Evolutionary conservation across 2,888 invertebrate genomes (phyloP), one percentile per base, ranked within the genome.

Genomic region (Catocala sponsa): DNA sequence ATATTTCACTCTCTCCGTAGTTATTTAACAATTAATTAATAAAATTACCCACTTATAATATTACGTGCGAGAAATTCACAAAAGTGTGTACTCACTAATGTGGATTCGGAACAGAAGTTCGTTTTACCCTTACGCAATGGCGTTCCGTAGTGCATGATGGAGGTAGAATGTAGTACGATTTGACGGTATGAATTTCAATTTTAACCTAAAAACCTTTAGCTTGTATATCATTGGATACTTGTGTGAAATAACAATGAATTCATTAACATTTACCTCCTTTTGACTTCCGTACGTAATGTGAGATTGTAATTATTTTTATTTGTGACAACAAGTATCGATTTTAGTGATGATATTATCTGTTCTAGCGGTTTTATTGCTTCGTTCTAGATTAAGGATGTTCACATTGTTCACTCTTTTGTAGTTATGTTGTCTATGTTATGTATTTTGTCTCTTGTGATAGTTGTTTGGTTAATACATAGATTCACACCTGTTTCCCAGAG

Each of bases 11-110:
- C 75, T 75, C 70, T 51, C 68, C 50, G 63, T 64, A 46, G 64
- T 65, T 75, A 76, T 76, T 73, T 65, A 75, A 70, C 76, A 71
- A 70, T 68, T 71, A 75, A 70, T 76, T 71, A 67, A 68, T 67
- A 71, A 76, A 73, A 63, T 71, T 73, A 69, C 70, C 48, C 55
- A 68, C 73, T 67, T 54, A 57, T 65, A 47, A 57, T 60, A 62
- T 69, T 71, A 71, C 71, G 67, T 65, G 62, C 47, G 11, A 33
- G 44, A 41, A 62, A 73, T 67, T 62, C 60, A 49, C 66, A 63
- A 68, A 63, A 2, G 15, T 15, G 2, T 41, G 35, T 50, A 59
- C 48, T 59, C 54, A 35, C 44, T 13, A 41, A 54, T 46, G 41
- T 54, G 35, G n/a, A 51, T 38, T 51, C 58, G 59, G 49, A 59